Conservation (phyloP, 2,113 vertebrate genomes). For the Tringa solitaria region DNA sequence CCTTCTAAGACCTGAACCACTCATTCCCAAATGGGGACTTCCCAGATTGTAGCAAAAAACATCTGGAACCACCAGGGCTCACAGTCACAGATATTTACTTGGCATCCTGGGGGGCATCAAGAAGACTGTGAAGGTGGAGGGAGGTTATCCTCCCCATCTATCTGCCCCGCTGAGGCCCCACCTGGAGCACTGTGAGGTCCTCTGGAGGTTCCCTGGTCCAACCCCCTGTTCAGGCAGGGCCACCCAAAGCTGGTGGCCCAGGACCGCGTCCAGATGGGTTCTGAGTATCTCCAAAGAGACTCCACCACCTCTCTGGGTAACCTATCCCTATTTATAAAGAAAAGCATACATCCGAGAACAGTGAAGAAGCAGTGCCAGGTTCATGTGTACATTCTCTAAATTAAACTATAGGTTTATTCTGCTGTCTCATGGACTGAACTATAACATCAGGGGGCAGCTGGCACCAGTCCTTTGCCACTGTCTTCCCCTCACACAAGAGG, state of each 20-base stretch:
- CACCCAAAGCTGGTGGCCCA: neutral
- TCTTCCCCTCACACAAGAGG: neutral
- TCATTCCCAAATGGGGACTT: neutral
- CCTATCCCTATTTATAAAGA: neutral
- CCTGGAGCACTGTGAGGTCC: no score
- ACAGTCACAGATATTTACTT: neutral
- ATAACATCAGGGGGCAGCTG: neutral
- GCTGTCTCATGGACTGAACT: neutral
- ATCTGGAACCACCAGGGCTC: neutral
- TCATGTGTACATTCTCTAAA: neutral
- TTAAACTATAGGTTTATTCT: neutral
- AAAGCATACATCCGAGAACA: neutral
- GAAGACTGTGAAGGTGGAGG: no score
- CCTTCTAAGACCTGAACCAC: neutral
- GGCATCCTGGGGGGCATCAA: no score
- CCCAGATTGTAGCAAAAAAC: neutral
- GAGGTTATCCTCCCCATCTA: no score
- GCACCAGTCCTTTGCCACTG: neutral
- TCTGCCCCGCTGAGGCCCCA: no score
- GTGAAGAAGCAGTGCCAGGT: neutral
- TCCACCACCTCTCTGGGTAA: neutral
- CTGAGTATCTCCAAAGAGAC: neutral
- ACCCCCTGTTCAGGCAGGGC: neutral
- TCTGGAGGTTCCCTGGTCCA: neutral
- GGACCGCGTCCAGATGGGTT: neutral